Evolutionary conservation across 2,113 vertebrate genomes (phyloP), one percentile per base, ranked within the genome.

Genomic region (Saccopteryx leptura): DNA sequence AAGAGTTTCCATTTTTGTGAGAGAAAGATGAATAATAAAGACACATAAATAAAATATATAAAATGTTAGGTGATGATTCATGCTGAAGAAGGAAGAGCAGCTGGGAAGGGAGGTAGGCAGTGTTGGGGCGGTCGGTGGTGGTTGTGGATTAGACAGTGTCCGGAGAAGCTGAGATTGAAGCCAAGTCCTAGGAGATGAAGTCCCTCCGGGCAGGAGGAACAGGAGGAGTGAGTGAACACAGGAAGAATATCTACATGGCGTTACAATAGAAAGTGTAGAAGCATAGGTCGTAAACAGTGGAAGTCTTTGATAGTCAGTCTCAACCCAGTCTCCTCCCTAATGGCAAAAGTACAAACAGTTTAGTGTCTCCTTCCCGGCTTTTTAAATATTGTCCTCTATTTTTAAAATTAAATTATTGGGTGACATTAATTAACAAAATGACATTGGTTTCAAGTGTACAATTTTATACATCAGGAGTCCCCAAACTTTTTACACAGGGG

Each of bases 161-260:
- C 74, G 28, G 65, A 60, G 18, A 82, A 88, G 61, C 31, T 60
- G 56, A 48, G 50, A 33, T 76, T 26, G n/a, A 65, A 68, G 21
- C 23, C 9, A 8, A 46, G 14, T 71, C n/a, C 56, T 72, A 28
- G 56, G 26, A 56, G 63, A 31, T 21, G 14, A 58, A 58, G 56
- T 12, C 1, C 9, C 18, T 12, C 1, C 14, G n/a, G 31, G n/a
- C 26, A 50, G 48, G 82, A 81, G 60, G 12, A 28, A 31, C 3
- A 78, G 56, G 11, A 61, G 10, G 50, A 84, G 24, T 10, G 24
- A 39, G 12, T 23, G 17, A 39, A 1, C 9, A 31, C 7, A 21
- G 39, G 7, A 46, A 31, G 15, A 48, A 19, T 11, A 5, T 9
- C 19, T 28, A 5, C 1, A 4, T 18, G 11, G 2, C 15, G 13